Conservation (phyloP, 2,113 vertebrate species). For the Phalacrocorax pelagicus region DNA sequence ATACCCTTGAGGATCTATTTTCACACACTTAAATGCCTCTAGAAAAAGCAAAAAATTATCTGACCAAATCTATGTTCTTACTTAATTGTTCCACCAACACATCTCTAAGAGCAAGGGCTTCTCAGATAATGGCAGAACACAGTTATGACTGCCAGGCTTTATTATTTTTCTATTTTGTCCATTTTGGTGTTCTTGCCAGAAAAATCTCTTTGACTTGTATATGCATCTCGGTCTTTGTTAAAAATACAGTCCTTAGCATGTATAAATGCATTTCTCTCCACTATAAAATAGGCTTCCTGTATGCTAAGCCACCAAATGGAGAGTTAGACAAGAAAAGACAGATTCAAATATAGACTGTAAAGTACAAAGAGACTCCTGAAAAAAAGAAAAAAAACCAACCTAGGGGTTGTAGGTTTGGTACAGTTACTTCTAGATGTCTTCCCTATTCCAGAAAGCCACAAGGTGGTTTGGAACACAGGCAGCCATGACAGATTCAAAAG, state of each 20-base stretch:
- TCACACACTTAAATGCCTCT: neutral
- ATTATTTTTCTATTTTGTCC: neutral
- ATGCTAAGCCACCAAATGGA: constrained; percentile 46
- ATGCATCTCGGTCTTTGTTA: neutral
- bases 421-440: neutral
- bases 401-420: neutral
- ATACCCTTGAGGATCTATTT: neutral
- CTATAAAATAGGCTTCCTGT: neutral
- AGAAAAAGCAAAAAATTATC: neutral
- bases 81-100: neutral
- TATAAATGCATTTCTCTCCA: constrained; percentile 27
- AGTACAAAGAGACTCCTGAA: neutral
- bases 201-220: neutral
- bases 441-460: neutral
- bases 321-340: constrained; percentile 35
- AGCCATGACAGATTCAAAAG: neutral
- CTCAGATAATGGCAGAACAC: neutral
- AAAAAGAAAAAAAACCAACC: neutral
- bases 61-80: neutral
- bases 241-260: constrained; percentile 4
- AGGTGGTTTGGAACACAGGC: neutral
- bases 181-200: neutral
- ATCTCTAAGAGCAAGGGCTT: neutral
- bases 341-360: constrained; percentile 45
- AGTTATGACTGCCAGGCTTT: neutral